phyloP scores from a whole-genome alignment of 2,797 vertebrate genomes.

The Chloroceryle inda region DNA sequence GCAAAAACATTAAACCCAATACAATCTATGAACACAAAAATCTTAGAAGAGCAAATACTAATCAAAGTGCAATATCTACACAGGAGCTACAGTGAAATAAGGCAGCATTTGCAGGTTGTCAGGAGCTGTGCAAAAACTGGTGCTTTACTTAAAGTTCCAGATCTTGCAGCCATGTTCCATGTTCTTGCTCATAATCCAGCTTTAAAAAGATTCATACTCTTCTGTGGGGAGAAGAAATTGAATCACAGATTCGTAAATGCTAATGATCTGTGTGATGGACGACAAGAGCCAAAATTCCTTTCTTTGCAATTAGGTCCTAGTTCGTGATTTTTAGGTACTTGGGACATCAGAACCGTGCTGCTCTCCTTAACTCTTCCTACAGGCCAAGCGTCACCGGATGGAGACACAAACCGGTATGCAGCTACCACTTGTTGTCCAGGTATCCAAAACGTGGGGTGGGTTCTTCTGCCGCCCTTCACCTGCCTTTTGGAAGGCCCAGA shows the following conservation, averaged over 20 bases:
- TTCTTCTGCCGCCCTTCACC: background rate
- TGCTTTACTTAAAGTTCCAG: background rate
- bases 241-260: background rate
- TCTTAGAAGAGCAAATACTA: background rate
- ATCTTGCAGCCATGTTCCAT: background rate
- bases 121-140: background rate
- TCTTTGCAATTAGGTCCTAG: background rate
- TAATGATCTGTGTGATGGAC: background rate
- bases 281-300: background rate
- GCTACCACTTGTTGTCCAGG: rapidly evolving
- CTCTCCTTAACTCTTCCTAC: background rate
- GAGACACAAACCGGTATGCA: background rate
- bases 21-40: background rate
- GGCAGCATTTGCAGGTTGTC: background rate
- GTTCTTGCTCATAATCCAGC: background rate
- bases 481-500: rapidly evolving
- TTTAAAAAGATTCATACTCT: background rate
- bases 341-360: rapidly evolving
- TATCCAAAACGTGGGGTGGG: rapidly evolving
- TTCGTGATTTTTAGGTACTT: background rate
- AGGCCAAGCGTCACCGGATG: rapidly evolving
- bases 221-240: background rate
- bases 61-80: background rate
- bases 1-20: background rate
- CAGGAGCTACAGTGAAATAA: background rate